Percentiles rank a stretch among this genome's conserved stretches.
These are phyloP conservation scores for Idaea dimidiata DNA, from an alignment of 2,888 invertebrate species.

Conservation along the genomic window DNA sequence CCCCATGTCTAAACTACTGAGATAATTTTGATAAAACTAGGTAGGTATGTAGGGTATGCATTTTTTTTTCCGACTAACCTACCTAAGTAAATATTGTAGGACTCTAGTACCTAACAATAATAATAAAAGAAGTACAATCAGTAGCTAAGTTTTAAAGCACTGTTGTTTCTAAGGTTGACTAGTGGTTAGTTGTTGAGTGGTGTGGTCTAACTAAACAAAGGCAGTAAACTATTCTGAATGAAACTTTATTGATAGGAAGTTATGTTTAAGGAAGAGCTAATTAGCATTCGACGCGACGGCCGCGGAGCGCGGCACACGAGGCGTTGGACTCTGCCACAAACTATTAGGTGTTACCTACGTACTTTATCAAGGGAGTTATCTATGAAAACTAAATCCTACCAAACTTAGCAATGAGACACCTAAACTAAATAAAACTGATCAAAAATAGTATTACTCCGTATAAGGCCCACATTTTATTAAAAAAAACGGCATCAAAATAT, in stretches of 20 bases:
- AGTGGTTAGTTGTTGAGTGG: neutral
- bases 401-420: conserved; percentile 29
- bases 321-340: conserved; percentile 37
- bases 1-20: no score
- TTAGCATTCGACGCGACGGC: conserved; percentile 69
- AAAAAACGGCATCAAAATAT: conserved; percentile 45
- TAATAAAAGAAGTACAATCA: no score
- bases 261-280: conserved; percentile 70
- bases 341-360: conserved; percentile 29
- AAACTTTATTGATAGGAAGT: conserved; percentile 57
- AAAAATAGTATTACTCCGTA: conserved; percentile 5
- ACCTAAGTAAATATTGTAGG: no score
- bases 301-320: conserved; percentile 60
- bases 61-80: no score
- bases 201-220: conserved; percentile 18
- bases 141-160: no score
- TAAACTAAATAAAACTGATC: conserved; percentile 10
- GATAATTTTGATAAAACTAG: no score
- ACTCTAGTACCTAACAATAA: no score
- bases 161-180: neutral
- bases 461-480: conserved; percentile 21
- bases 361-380: conserved; percentile 25
- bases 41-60: no score
- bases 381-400: conserved; percentile 18
- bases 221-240: conserved; percentile 23